Evolutionary conservation across 2,888 invertebrate genomes (phyloP), one percentile per base, ranked within the genome.

Genomic region (Tetragonula carbonaria): DNA sequence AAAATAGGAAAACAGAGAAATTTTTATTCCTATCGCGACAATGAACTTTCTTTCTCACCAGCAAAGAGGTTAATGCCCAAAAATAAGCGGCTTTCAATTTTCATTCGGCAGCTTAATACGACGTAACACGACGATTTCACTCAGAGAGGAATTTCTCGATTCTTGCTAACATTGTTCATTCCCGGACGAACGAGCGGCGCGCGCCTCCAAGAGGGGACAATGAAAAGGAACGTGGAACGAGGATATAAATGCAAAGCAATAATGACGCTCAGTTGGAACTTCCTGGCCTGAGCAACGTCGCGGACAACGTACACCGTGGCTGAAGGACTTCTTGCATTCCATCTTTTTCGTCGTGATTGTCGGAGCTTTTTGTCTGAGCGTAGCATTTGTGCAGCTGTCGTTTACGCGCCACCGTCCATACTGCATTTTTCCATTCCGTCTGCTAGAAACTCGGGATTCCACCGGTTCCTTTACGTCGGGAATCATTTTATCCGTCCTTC

Each of bases 291-390:
- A 74, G 80, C 23, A 63, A 70, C 78, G 67, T 78, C 67, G 72
- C 53, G 59, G 33, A 33, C 21, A 59, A 71, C 84, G 79, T 79
- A 88, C 86, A 83, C 82, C 77, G 82, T 8, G 45, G 79, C 38
- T 63, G 82, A 82, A 79, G 71, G 50, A 85, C 78, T 86, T 86
- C 84, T 86, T 82, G 75, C 76, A 78, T 86, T 82, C 77, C 85
- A 81, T 86, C 81, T 88, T 86, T 79, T 86, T 79, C 77, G 79
- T 74, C 75, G 73, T 72, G 87, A 87, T 84, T 82, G 84, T 87
- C 71, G 74, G 11, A 70, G 84, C 79, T 87, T 87, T 81, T 88
- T 83, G 79, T 78, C 82, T 66, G 82, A 74, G 67, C 72, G 78
- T 70, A 57, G 13, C 16, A 16, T 70, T 85, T 75, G 65, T 68